Base-by-base conservation (phyloP, 2,888 invertebrate species). In the Nephrotoma appendiculata region DNA sequence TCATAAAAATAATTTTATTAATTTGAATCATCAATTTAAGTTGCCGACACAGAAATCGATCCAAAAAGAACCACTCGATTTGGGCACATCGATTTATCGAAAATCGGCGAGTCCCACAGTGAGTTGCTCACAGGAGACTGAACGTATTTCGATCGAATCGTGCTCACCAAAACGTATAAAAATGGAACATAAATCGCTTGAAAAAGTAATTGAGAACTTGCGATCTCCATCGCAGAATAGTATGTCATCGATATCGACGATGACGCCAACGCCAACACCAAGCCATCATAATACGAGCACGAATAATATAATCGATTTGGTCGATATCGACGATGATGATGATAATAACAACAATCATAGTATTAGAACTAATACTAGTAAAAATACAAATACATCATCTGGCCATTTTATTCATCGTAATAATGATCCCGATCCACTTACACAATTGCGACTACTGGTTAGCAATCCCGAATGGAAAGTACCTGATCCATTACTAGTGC, bases 401-500 rank as follows among this genome's bases (percentile, higher is more conserved):
- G 90, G 90, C 11, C 45, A 86, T 43, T 42, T 48, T 48, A 41
- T 48, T 5, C 12, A 31, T 48, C 31, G 48, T 12, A 86, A 48
- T 19, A 92, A 93, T 48, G 94, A 94, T 89, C 92, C 92, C n/a
- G 93, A 93, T 89, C 95, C 96, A 0, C 90, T 96, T 6, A 94
- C 94, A 87, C 96, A 97, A 89, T 92, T 96, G 7, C 94, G 95
- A 88, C 93, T 94, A 89, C 92, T 97, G 41, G 93, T 95, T 87
- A 92, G 93, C 86, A 95, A 94, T 89, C 92, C 94, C 6, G 94
- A 94, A 88, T 93, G 95, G 89, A 94, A 95, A 90, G 94, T 97
- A 89, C 96, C 96, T 83, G 96, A 97, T 92, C 96, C 96, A 9
- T 92, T 97, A 89, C 91, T 97, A 87, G 95, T 97, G 88, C 97